phyloP scores from a whole-genome alignment of 2,797 vertebrate species.

The Dipus sagitta region DNA sequence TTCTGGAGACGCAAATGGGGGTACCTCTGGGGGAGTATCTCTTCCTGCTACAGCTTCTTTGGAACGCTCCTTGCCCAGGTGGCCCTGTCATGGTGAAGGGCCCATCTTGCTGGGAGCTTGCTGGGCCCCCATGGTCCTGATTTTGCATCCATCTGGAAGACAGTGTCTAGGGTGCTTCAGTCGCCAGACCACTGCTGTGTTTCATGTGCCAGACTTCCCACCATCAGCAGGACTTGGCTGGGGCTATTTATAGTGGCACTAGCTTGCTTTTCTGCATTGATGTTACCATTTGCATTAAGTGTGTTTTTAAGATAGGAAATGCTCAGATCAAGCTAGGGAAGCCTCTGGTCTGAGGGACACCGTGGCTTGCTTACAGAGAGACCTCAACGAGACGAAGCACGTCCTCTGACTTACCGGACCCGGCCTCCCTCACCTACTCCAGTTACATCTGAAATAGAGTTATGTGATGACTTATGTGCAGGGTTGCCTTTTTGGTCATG shows the following conservation, averaged over 20 bases:
- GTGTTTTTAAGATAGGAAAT: constrained; percentile 6
- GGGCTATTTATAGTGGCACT: constrained; percentile 54
- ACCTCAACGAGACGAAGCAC: background rate
- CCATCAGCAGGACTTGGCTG: constrained; percentile 28
- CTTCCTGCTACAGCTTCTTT: background rate
- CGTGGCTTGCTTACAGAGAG: background rate
- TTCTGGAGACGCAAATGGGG: background rate
- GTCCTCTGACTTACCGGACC: background rate
- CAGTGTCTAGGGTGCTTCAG: background rate
- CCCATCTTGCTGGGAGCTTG: background rate
- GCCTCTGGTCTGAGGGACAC: background rate
- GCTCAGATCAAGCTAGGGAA: background rate
- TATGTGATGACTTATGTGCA: background rate
- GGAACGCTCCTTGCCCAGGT: background rate
- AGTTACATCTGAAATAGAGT: background rate
- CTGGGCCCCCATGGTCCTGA: too few relatives aligned
- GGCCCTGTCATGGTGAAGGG: background rate
- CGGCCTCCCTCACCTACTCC: background rate
- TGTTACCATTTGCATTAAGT: constrained; percentile 3
- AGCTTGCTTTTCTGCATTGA: constrained; percentile 53
- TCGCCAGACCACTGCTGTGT: background rate
- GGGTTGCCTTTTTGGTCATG: background rate
- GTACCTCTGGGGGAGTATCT: too few relatives aligned
- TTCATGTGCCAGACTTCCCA: constrained; percentile 38
- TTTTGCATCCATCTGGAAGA: background rate